Conservation (phyloP, 2,113 vertebrate species). For the Chloropsis cyanopogon region DNA sequence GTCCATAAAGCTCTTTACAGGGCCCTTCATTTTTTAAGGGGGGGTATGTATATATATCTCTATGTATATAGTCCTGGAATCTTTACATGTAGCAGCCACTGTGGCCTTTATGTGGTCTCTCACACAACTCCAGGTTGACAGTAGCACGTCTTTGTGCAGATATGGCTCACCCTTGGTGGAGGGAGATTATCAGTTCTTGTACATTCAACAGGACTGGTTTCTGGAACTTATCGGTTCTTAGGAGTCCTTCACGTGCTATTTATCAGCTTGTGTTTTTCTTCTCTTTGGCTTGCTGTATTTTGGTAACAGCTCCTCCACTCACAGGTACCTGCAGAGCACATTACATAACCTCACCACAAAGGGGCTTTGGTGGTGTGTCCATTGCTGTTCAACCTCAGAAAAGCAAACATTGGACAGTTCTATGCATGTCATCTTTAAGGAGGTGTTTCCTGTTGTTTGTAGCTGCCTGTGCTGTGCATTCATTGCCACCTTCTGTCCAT, state of each 20-base stretch:
- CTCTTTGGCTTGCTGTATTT: neutral
- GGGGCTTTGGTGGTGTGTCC: neutral
- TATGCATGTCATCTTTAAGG: neutral
- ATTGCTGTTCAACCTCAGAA: neutral
- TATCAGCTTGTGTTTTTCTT: neutral
- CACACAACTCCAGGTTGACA: neutral
- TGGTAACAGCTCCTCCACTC: neutral
- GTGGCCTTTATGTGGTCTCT: neutral
- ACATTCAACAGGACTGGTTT: neutral
- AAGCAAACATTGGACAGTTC: neutral
- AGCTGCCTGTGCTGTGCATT: neutral
- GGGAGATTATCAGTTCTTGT: neutral
- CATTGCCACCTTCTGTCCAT: neutral
- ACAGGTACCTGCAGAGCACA: fast-evolving
- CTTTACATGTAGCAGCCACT: neutral
- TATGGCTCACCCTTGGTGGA: neutral
- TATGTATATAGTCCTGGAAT: neutral
- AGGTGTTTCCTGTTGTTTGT: neutral
- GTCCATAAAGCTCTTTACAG: neutral
- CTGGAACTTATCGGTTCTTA: neutral
- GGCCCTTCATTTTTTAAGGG: neutral
- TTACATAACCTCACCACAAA: neutral
- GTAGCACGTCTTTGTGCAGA: neutral
- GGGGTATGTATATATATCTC: fast-evolving
- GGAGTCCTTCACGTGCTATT: neutral